Evolutionary conservation across 2,888 invertebrate species (phyloP), one percentile per base, ranked within the genome.

Genomic region (Eristalis arbustorum): DNA sequence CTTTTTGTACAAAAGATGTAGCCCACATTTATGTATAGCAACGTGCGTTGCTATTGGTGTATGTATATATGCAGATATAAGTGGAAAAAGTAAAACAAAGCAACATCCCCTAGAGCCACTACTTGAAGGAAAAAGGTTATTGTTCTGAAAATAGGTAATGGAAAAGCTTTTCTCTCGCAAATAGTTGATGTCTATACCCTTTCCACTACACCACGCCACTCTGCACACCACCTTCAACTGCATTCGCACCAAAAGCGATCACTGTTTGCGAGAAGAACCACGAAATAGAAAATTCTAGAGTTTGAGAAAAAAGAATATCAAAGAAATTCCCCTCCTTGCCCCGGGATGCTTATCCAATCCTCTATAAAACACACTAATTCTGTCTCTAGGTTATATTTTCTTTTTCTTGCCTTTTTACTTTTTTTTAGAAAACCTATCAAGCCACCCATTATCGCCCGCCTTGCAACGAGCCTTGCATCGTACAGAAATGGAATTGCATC

Each of bases 131-230:
- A 82, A 90, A 90, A 90, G 90, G 90, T 90, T 90, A 89, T 89
- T 89, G 90, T 88, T 89, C 90, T 89, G 73, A 77, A 90, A 90
- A 88, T 90, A 90, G 90, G 90, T 89, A 89, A 90, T 90, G 90
- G 90, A 90, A 89, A 89, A 81, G 88, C 76, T 81, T 82, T 87
- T 79, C 75, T 63, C 69, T 75, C 81, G 68, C 62, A 71, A 73
- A 73, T 85, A 77, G 81, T 85, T 69, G 59, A 42, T 71, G 75
- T 71, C 40, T 37, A 61, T 57, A 40, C 56, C 64, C 49, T 68
- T 49, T 49, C 37, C 63, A 23, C 25, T 49, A 13, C 31, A 40
- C 75, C 13, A 59, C 64, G 34, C 59, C 56, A 62, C 63, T 23
- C 25, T 14, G 28, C 40, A 1, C 57, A 28, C n/a, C 62, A 67